Percentiles rank a stretch among this genome's conserved stretches.
Evolutionary conservation across 2,797 vertebrate species (phyloP).

Genomic region (Mus spretus): DNA sequence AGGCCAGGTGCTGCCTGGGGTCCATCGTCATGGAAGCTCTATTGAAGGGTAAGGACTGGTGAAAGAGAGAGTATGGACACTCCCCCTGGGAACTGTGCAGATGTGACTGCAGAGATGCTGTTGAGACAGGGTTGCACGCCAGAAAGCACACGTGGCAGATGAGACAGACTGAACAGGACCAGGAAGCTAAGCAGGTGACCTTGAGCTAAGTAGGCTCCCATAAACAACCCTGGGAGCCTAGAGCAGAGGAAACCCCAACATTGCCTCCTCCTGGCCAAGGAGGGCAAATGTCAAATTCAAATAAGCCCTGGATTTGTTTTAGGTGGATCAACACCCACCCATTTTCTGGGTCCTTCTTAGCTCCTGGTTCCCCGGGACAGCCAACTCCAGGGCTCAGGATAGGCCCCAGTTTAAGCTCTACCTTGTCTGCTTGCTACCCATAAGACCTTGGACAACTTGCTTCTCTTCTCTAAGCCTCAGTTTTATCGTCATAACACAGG

Average conservation of each 20-base stretch:
- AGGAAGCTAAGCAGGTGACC: not conserved
- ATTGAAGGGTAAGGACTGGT: not conserved
- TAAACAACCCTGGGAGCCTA: not conserved
- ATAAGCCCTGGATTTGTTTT: not conserved
- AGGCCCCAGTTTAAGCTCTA: not conserved
- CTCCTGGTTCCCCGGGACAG: rapidly evolving
- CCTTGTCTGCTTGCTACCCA: not conserved
- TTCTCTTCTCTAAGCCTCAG: not conserved
- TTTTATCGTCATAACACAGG: not conserved
- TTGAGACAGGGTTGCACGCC: not conserved
- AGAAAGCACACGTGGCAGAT: not conserved
- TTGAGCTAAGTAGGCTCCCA: not conserved
- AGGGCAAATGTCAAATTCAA: not conserved
- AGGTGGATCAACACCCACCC: too few species aligned
- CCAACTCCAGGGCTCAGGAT: not conserved
- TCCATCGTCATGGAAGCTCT: not conserved
- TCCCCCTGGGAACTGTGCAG: too few species aligned
- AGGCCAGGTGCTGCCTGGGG: not conserved
- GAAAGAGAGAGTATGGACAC: not conserved
- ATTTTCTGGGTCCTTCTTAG: not conserved
- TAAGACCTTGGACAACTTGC: not conserved
- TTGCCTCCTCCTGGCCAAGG: not conserved
- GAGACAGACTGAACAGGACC: not conserved
- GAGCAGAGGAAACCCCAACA: rapidly evolving
- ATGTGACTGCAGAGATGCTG: not conserved